Evolutionary conservation across 64 coral and sea anemone genomes (phyloP).

Genomic region (Pocillopora verrucosa): DNA sequence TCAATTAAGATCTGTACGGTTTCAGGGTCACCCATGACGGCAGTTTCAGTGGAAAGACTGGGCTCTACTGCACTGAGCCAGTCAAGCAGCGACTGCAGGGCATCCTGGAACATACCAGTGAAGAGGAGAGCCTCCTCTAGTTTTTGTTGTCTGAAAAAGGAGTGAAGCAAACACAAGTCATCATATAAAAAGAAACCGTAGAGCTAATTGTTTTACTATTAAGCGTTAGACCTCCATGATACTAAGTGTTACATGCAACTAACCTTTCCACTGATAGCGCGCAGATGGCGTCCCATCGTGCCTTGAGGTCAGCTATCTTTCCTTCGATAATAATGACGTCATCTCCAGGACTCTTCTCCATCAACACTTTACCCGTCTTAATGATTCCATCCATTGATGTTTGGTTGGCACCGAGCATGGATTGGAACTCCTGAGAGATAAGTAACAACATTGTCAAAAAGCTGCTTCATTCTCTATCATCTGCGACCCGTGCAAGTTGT

Average conservation of each 20-base stretch:
- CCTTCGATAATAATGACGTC: slow-evolving; percentile 89
- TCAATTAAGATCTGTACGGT: slow-evolving; percentile 97
- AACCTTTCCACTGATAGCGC: slow-evolving; percentile 94
- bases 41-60: slow-evolving; percentile 97
- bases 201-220: too few relatives aligned
- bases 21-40: slow-evolving; percentile 97
- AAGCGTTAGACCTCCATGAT: neutral
- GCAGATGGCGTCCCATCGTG: slow-evolving; percentile 96
- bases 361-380: slow-evolving; percentile 90
- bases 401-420: slow-evolving; percentile 87
- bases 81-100: slow-evolving; percentile 97
- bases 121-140: slow-evolving; percentile 95
- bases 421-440: slow-evolving; percentile 84
- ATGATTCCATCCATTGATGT: slow-evolving; percentile 77
- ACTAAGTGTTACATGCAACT: neutral
- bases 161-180: neutral
- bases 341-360: slow-evolving; percentile 82
- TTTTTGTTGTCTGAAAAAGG: slow-evolving; percentile 90
- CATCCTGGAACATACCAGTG: slow-evolving; percentile 99
- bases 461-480: too few relatives aligned
- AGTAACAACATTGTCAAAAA: neutral
- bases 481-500: too few relatives aligned
- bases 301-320: slow-evolving; percentile 95
- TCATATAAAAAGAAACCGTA: neutral
- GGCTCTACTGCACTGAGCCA: slow-evolving; percentile 93